Conservation (phyloP, 2,888 invertebrate genomes). For the Oscheius onirici region DNA sequence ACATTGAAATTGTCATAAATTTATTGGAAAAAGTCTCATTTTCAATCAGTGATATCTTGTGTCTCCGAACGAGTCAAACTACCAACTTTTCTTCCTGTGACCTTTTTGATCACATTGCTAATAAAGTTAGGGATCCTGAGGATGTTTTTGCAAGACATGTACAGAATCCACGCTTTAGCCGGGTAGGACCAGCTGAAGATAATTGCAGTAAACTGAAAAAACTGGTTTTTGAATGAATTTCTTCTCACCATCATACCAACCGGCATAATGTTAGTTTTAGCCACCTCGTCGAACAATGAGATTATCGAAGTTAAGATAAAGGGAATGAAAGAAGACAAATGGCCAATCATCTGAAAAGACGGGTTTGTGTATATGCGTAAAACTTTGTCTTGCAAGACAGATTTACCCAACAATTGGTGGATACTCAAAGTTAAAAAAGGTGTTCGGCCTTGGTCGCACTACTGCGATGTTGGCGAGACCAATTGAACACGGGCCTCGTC, state of each 20-base stretch:
- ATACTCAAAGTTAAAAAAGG: too few relatives aligned
- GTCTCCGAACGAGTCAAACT: too few relatives aligned
- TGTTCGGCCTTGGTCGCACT: too few relatives aligned
- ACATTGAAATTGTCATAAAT: too few relatives aligned
- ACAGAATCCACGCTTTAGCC: not conserved
- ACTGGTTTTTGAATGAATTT: not conserved
- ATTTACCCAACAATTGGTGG: too few relatives aligned
- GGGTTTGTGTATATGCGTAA: too few relatives aligned
- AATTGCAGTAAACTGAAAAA: not conserved
- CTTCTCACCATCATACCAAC: not conserved
- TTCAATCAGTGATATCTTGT: too few relatives aligned
- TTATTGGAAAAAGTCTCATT: too few relatives aligned
- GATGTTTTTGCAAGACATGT: not conserved
- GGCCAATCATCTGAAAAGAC: not conserved
- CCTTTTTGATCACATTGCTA: not conserved
- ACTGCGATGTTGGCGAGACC: too few relatives aligned
- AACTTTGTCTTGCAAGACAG: too few relatives aligned
- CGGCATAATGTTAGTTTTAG: not conserved
- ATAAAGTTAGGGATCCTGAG: not conserved
- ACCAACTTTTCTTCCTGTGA: too few relatives aligned
- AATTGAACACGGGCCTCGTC: too few relatives aligned
- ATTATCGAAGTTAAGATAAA: not conserved
- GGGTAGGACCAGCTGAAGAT: not conserved
- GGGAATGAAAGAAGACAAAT: not conserved
- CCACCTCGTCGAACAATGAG: not conserved